These are phyloP conservation scores for Cryptophagus acutangulus DNA, from an alignment of 2,888 invertebrate genomes.

Conservation along the genomic window DNA sequence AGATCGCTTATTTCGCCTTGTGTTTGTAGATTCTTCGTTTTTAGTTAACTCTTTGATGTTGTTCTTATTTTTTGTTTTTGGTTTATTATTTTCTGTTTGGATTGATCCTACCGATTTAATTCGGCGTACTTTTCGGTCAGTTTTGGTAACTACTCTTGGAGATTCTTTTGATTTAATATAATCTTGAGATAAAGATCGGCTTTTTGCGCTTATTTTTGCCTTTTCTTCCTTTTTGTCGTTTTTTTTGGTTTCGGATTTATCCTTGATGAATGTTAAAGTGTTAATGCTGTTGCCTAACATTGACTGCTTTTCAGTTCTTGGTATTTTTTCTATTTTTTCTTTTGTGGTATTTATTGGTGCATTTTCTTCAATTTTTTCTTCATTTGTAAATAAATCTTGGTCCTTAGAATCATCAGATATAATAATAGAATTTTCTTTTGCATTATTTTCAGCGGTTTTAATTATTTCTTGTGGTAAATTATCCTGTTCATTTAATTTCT, in stretches of 20 bases:
- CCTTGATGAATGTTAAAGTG: no score
- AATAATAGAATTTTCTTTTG: slow-evolving; percentile 5
- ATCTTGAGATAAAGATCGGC: slow-evolving; percentile 16
- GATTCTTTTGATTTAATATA: slow-evolving; percentile 2
- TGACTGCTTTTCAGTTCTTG: slow-evolving; percentile 12
- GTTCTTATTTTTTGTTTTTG: slow-evolving; percentile 4
- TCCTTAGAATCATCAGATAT: not conserved
- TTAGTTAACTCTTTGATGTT: slow-evolving; percentile 8
- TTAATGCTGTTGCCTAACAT: no score
- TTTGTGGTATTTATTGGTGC: slow-evolving; percentile 3
- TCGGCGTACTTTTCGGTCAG: slow-evolving; percentile 3
- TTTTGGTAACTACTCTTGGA: slow-evolving; percentile 6
- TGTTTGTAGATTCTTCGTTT: not conserved
- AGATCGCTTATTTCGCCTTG: slow-evolving; percentile 10
- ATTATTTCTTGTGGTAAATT: not conserved
- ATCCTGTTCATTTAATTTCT: slow-evolving; percentile 3
- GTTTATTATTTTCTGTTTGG: slow-evolving; percentile 6
- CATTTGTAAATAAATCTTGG: not conserved
- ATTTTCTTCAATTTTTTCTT: slow-evolving; percentile 6
- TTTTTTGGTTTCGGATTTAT: no score
- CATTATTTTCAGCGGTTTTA: slow-evolving; percentile 6
- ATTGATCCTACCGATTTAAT: slow-evolving; percentile 15
- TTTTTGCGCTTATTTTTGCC: not conserved
- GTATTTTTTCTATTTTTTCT: slow-evolving; percentile 11
- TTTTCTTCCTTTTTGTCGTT: not conserved